A percentile compares a stretch with the other conserved stretches of the same genome.
These are phyloP conservation scores for Notolabrus celidotus DNA, from an alignment of 2,797 vertebrate species.

Conservation along the genomic window DNA sequence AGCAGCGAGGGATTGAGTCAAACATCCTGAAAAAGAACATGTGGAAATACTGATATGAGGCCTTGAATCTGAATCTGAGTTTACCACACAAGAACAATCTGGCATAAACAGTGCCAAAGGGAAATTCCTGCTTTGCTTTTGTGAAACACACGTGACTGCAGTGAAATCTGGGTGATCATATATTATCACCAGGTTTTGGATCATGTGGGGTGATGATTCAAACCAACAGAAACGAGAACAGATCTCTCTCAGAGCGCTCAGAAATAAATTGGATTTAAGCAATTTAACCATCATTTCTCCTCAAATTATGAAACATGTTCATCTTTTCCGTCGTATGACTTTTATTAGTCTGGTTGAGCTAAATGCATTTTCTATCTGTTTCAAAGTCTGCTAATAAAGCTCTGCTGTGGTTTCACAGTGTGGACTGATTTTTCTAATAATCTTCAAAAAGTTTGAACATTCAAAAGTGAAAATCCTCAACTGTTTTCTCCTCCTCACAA, in stretches of 20 bases:
- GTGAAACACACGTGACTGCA: slow-evolving; percentile 35
- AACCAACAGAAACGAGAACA: slow-evolving; percentile 6
- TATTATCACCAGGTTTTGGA: slow-evolving; percentile 47
- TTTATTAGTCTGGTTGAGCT: not conserved
- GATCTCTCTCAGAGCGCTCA: not conserved
- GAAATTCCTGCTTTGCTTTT: slow-evolving; percentile 23
- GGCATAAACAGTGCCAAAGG: slow-evolving; percentile 13
- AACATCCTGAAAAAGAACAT: slow-evolving; percentile 14
- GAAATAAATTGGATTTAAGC: slow-evolving; percentile 38
- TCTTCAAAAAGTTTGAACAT: not conserved
- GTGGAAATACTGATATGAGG: slow-evolving; percentile 31
- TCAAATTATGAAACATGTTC: slow-evolving; percentile 28
- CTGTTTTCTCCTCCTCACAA: not conserved
- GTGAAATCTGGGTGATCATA: slow-evolving; percentile 16
- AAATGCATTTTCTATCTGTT: not conserved
- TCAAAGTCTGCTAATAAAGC: not conserved
- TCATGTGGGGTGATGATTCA: slow-evolving; percentile 32
- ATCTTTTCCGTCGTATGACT: slow-evolving; percentile 30
- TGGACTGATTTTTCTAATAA: not conserved
- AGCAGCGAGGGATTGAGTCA: slow-evolving; percentile 13
- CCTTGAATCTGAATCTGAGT: slow-evolving; percentile 18
- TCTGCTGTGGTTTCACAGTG: no score
- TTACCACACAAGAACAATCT: slow-evolving; percentile 23
- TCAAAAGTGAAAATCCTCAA: not conserved
- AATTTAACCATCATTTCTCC: slow-evolving; percentile 22